phyloP scores from a whole-genome alignment of 2,888 invertebrate genomes.

The Odiellus spinosus region DNA sequence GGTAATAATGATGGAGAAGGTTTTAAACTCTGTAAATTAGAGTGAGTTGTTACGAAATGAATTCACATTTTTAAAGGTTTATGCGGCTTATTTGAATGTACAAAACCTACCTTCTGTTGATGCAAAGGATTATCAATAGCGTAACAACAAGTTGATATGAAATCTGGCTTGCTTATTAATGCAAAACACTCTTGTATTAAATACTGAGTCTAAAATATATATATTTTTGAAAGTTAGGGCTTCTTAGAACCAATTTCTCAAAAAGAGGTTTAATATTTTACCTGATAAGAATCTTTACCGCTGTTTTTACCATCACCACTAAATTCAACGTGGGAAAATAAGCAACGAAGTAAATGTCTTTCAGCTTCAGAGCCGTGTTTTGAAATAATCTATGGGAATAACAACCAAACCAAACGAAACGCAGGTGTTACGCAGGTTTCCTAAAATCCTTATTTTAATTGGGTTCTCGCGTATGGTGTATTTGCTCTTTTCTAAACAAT shows the following conservation, averaged over 20 bases:
- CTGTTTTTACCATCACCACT: slow-evolving; percentile 40
- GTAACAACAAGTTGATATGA: slow-evolving; percentile 72
- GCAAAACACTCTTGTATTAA: slow-evolving; percentile 59
- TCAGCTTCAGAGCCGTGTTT: slow-evolving; percentile 91
- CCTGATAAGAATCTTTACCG: slow-evolving; percentile 35
- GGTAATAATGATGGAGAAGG: slow-evolving; percentile 61
- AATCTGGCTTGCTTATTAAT: slow-evolving; percentile 67
- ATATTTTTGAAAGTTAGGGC: no score
- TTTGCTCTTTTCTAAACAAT: no score
- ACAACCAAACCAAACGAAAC: no score
- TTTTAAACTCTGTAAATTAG: slow-evolving; percentile 65
- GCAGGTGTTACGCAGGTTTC: no score
- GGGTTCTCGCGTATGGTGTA: no score
- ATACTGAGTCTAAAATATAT: slow-evolving; percentile 46
- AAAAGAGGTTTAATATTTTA: slow-evolving; percentile 22
- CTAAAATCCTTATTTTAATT: no score
- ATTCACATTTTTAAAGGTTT: slow-evolving; percentile 5
- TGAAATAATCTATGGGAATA: slow-evolving; percentile 24
- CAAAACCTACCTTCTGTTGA: slow-evolving; percentile 49
- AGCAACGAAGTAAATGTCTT: slow-evolving; percentile 85
- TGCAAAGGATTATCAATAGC: slow-evolving; percentile 66
- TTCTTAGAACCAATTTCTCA: no score
- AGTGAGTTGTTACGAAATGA: no score
- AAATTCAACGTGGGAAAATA: slow-evolving; percentile 77
- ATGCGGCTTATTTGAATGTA: no score